phyloP scores from a whole-genome alignment of 2,797 vertebrate genomes.

The Leptodactylus fallax region DNA sequence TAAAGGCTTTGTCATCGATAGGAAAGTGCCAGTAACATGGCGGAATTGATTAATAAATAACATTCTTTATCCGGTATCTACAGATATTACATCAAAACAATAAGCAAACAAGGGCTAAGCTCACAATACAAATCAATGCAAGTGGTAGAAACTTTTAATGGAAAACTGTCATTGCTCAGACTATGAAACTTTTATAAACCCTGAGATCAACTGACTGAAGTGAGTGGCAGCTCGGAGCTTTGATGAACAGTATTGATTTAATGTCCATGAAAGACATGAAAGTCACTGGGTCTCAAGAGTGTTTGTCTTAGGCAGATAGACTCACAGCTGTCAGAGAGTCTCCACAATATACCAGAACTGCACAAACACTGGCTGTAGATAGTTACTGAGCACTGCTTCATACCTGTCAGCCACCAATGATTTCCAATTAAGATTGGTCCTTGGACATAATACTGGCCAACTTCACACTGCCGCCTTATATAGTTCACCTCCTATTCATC shows the following conservation, averaged over 20 bases:
- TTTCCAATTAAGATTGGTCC: slow-evolving; percentile 24
- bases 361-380: not conserved
- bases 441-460: not conserved
- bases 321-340: slow-evolving; percentile 24
- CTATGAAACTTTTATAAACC: slow-evolving; percentile 63
- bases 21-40: slow-evolving; percentile 5
- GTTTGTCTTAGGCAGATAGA: slow-evolving; percentile 55
- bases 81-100: slow-evolving; percentile 58
- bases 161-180: slow-evolving; percentile 58
- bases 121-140: slow-evolving; percentile 58
- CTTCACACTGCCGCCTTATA: not conserved
- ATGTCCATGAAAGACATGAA: slow-evolving; percentile 56
- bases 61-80: slow-evolving; percentile 32
- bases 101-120: slow-evolving; percentile 43
- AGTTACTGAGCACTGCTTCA: not conserved
- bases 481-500: not conserved
- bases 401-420: not conserved
- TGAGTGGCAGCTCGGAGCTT: slow-evolving; percentile 58
- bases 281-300: slow-evolving; percentile 49
- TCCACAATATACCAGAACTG: slow-evolving; percentile 21
- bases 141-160: slow-evolving; percentile 56
- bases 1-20: not conserved
- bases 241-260: slow-evolving; percentile 63
- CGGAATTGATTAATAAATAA: slow-evolving; percentile 46
- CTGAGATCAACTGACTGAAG: slow-evolving; percentile 52